Evolutionary conservation across 2,113 vertebrate genomes (phyloP), one percentile per base, ranked within the genome.

Genomic region (Myodes glareolus): DNA sequence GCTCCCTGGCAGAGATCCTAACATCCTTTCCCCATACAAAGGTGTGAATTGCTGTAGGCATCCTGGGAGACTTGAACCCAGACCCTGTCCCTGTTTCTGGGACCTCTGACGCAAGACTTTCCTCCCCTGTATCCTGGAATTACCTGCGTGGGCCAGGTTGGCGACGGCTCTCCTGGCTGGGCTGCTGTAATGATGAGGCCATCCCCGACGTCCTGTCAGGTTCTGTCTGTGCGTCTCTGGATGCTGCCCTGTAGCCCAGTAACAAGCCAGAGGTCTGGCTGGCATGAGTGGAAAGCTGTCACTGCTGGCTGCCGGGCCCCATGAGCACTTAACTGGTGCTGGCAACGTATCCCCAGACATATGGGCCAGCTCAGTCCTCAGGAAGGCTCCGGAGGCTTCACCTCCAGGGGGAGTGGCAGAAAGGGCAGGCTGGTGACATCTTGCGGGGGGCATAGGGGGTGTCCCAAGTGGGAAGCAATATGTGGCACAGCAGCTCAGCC

Each of bases 331-430:
- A 97, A 97, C 98, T 98, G 96, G 81, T 96, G 98, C 98, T 98
- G 98, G 97, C 98, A 98, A 97, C 97, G 97, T 98, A 98, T 98
- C 98, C 98, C 96, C 98, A 98, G 98, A 98, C 98, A 98, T 98
- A 98, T 98, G 99, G 98, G 97, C 98, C 98, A 88, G 97, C 98
- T 98, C 98, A 98, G 98, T 98, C 98, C 98, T 98, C 98, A 98
- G 98, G 98, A 98, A 98, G 84, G 97, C 98, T 98, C 98, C 94
- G 97, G 98, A 98, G 98, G 98, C 98, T 98, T 98, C 98, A 98
- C 98, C 98, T 98, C 98, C 97, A 98, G 97, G 97, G 98, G 98
- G 95, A 98, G 98, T 98, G 98, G 98, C 97, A 95, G 96, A 97
- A 98, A 98, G 98, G 98, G 97, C 97, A 94, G 67, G 94, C 98